A percentile compares a stretch with the other conserved stretches of the same genome.
Evolutionary conservation across 2,113 vertebrate species (phyloP).

Genomic region (Charadrius vociferus): DNA sequence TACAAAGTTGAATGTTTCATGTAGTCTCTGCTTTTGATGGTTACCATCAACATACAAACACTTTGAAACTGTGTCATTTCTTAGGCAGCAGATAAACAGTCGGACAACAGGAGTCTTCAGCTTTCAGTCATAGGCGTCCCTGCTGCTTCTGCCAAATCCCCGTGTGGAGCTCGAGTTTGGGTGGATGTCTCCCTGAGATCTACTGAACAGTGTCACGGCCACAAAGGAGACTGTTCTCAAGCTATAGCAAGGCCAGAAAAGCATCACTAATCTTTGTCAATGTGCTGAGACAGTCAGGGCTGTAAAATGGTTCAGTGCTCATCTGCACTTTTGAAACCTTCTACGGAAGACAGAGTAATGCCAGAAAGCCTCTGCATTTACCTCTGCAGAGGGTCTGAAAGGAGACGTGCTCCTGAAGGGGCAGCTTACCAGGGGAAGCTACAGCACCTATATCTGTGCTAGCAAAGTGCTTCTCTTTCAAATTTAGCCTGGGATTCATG

Average conservation of each 20-base stretch:
- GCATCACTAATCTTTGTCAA: not conserved
- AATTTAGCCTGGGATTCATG: not conserved
- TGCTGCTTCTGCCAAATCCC: not conserved
- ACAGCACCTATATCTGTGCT: not conserved
- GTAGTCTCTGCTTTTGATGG: not conserved
- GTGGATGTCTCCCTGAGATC: not conserved
- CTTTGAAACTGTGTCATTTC: not conserved
- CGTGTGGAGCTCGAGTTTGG: not conserved
- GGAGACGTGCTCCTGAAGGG: not conserved
- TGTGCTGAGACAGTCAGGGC: not conserved
- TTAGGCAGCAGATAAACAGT: not conserved
- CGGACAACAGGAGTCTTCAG: not conserved
- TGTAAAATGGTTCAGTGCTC: not conserved
- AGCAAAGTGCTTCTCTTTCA: not conserved
- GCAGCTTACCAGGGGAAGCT: not conserved
- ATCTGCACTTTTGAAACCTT: not conserved
- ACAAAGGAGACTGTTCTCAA: not conserved
- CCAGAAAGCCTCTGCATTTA: not conserved
- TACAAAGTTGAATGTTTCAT: not conserved
- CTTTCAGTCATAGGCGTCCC: not conserved
- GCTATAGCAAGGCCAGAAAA: not conserved
- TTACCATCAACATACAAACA: not conserved
- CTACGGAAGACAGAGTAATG: not conserved
- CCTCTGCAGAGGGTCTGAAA: not conserved
- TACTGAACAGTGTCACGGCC: not conserved